A percentile compares a stretch with the other conserved stretches of the same genome.
Conservation (phyloP, 2,113 vertebrate genomes). For the Hyperopisus bebe region DNA sequence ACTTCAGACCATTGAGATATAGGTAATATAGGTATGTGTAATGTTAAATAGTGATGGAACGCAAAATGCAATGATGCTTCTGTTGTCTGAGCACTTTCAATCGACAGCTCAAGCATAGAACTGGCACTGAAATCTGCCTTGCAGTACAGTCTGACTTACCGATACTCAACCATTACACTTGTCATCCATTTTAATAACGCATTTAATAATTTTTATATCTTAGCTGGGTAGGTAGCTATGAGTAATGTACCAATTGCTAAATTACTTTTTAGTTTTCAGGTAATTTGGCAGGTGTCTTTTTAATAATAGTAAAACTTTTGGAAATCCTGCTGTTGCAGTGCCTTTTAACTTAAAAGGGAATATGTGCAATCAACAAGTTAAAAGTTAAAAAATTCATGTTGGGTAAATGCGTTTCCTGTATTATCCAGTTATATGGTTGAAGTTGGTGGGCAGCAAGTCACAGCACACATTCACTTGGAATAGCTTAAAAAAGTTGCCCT, state of each 20-base stretch:
- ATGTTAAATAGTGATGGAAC: not conserved
- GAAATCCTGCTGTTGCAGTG: not conserved
- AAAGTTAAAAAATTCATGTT: too few relatives aligned
- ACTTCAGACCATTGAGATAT: not conserved
- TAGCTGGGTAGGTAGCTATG: not conserved
- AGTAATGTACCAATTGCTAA: not conserved
- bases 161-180: not conserved
- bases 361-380: not conserved
- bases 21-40: not conserved
- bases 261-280: not conserved
- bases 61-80: not conserved
- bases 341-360: not conserved
- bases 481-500: not conserved
- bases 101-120: not conserved
- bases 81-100: not conserved
- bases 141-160: not conserved
- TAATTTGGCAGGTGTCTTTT: not conserved
- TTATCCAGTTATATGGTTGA: not conserved
- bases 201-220: not conserved
- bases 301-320: not conserved
- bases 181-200: not conserved
- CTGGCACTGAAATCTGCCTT: not conserved
- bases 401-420: too few relatives aligned
- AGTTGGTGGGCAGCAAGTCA: not conserved
- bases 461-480: not conserved